Evolutionary conservation across 2,113 vertebrate genomes (phyloP).

Genomic region (Vireo altiloquus): DNA sequence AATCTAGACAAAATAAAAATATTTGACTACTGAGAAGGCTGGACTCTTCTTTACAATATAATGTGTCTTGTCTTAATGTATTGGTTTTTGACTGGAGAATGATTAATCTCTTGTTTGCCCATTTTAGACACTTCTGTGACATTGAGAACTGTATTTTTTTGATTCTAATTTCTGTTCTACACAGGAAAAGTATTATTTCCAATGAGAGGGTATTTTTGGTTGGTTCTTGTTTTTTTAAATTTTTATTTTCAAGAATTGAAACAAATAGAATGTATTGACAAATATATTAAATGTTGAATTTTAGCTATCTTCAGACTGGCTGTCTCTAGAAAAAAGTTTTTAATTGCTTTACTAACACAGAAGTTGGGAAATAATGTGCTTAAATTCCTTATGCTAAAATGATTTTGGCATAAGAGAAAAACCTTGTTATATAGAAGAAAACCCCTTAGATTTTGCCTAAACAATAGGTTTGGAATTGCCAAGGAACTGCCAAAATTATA

Average conservation of each 20-base stretch:
- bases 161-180: not conserved
- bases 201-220: not conserved
- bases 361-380: not conserved
- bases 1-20: not conserved
- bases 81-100: not conserved
- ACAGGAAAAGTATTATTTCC: not conserved
- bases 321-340: not conserved
- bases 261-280: not conserved
- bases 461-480: not conserved
- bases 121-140: not conserved
- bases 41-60: not conserved
- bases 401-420: not conserved
- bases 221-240: not conserved
- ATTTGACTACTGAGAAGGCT: not conserved
- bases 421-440: not conserved
- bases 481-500: not conserved
- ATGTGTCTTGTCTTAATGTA: not conserved
- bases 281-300: not conserved
- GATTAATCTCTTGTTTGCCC: not conserved
- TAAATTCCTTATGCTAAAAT: not conserved
- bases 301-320: not conserved
- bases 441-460: not conserved
- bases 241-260: not conserved
- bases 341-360: not conserved
- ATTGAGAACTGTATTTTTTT: not conserved